Base-by-base conservation (phyloP, 2,113 vertebrate genomes). In the Sphyrna mokarran region DNA sequence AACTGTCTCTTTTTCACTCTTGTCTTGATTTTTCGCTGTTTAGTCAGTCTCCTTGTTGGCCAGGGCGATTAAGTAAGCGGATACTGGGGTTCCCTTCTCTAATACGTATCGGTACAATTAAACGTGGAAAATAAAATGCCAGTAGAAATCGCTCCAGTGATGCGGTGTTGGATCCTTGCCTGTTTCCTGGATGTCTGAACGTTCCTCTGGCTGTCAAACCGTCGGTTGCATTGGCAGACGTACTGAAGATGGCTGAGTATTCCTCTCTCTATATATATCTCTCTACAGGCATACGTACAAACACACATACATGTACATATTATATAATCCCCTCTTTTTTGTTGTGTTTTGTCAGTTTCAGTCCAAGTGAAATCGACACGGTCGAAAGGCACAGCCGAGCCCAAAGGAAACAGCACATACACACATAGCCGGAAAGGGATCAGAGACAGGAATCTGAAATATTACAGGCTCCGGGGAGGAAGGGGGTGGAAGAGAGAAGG, bases 381-480 rank as follows among this genome's bases (percentile, higher is more conserved):
- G 54, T 40, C n/a, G n/a, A 94, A 29, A 43, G 66, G 91, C 66
- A 94, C 37, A 69, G 91, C 96, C 96, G 96, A 97, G 96, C 96
- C 95, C 95, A 95, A 96, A 98, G 98, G 98, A 98, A 98, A 97
- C 96, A 43, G n/a, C 96, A 96, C 96, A 96, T 96, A 96, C 97
- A 96, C 96, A 96, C 97, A 97, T 97, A 97, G 98, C 98, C 98
- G 98, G 98, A 98, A 98, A 98, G 97, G 96, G 97, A 97, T 95
- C 96, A 97, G 69, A 72, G 97, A 96, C 96, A 96, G 96, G 96
- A 96, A 96, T 97, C 76, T 69, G n/a, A 95, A 95, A 96, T 83
- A 85, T 87, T 83, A 90, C 95, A 96, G 96, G 96, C 96, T 96
- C 95, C 96, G 96, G 85, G 48, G 66, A 95, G 85, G 72, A 37